Evolutionary conservation across 2,113 vertebrate species (phyloP).

Genomic region (Hyla sarda): DNA sequence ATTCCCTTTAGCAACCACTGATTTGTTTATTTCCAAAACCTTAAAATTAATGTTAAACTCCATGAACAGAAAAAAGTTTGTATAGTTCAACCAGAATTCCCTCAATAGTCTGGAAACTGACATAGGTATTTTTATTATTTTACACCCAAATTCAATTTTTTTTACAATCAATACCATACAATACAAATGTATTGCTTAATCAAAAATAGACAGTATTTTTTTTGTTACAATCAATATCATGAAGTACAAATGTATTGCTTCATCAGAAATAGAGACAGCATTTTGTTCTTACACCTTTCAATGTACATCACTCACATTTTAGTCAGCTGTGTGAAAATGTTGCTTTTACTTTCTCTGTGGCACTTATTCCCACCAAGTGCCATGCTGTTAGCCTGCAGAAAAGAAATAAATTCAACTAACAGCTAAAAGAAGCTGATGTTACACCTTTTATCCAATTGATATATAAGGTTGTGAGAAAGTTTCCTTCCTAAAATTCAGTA

Average conservation of each 20-base stretch:
- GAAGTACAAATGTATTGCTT: background rate
- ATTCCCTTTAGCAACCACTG: too few species aligned
- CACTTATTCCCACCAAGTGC: conserved; percentile 43
- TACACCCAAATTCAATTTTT: too few species aligned
- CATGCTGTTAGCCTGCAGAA: conserved; percentile 41
- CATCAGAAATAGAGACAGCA: background rate
- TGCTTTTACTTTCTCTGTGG: conserved; percentile 45
- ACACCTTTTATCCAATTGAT: conserved; percentile 46
- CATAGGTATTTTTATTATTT: too few species aligned
- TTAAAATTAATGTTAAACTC: too few species aligned
- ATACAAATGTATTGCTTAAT: too few species aligned
- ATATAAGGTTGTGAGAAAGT: conserved; percentile 32
- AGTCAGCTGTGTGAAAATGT: conserved; percentile 35
- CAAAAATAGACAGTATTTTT: too few species aligned
- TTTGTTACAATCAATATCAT: background rate
- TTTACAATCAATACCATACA: too few species aligned
- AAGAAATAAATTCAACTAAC: conserved; percentile 47
- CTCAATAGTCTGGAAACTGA: too few species aligned
- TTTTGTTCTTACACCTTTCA: conserved; percentile 28
- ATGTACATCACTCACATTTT: conserved; percentile 25
- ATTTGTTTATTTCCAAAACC: too few species aligned
- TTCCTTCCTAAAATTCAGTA: conserved; percentile 13
- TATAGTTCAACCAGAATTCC: too few species aligned
- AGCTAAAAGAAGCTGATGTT: conserved; percentile 41
- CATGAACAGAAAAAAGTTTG: too few species aligned